Base-by-base conservation (phyloP, 2,888 invertebrate species). In the Stenurella melanura region DNA sequence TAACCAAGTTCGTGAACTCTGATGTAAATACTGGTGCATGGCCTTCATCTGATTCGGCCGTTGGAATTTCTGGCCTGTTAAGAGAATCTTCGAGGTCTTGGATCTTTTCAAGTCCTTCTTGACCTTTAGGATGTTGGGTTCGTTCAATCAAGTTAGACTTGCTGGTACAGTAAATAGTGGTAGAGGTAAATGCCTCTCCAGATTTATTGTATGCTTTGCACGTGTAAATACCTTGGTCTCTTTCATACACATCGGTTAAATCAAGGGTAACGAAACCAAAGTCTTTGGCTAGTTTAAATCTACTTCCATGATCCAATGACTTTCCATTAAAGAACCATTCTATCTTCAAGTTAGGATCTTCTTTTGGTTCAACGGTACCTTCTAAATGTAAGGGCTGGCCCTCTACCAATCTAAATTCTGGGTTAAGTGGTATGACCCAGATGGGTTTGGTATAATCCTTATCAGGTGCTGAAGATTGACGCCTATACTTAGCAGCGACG, bases 211-310 rank as follows among this genome's bases (percentile, higher is more conserved):
- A 95, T 15, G 97, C 97, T 87, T 97, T 96, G 90, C 96, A 96
- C 0, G 97, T 97, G 87, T 97, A 97, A 83, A 97, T 95, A 80
- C 98, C 98, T 89, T 97, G 97, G 88, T 98, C 98, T 84, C 97
- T 93, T 87, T 96, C 96, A 87, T 97, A 97, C 0, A 96, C 96
- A 87, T 98, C 97, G 21, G 94, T 95, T 69, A 99, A 91, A 89
- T 98, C 98, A 83, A 99, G 91, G 4, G 97, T 97, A 6, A 98
- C 98, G 88, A 97, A 98, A 71, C 99, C 99, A 88, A 98, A 98
- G 87, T 99, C 99, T 87, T 95, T 96, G 0, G 96, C 96, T 87
- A 97, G 94, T 89, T 97, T 97, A 89, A 97, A 98, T 81, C 98
- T 92, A 2, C 97, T 95, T 77, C 95, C 97, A 87, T 96, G 95